Evolutionary conservation across 2,888 invertebrate species (phyloP), one percentile per base, ranked within the genome.

Genomic region (Euplexia lucipara): DNA sequence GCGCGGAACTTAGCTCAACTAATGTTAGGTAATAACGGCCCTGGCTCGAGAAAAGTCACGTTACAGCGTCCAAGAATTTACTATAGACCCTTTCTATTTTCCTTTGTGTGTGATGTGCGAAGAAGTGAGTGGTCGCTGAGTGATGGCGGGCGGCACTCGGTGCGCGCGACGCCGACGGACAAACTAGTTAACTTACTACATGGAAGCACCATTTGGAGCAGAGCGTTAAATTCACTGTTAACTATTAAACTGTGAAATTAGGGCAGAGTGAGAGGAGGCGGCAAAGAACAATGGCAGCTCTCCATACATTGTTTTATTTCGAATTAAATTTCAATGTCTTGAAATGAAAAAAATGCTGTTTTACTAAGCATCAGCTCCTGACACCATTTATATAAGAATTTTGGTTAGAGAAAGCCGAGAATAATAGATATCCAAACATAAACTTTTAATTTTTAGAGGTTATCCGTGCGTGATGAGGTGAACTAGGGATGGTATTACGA

Each of bases 171-270:
- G 6, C 4, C 14, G 10, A 14, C 22, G 22, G 9, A 12, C 12
- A 22, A 9, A 34, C 8, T 14, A 7, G 48, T 49, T 30, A 44
- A 44, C 52, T 35, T 37, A 12, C 26, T 30, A 53, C 60, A 53
- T 53, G 35, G 44, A 45, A 37, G 30, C 9, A 12, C 5, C 44
- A 52, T 52, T 53, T 45, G n/a, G n/a, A n/a, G n/a, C n/a, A 52
- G 53, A 44, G 26, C 7, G 44, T 30, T 12, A 32, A n/a, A 10
- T 30, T 9, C 18, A 3, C 18, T 34, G 26, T 2, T 5, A 22
- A 16, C 34, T 34, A 20, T 20, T 20, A 22, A 42, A 44, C 8
- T 56, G 20, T 16, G 1, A n/a, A 34, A 35, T 8, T 35, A 16
- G 12, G 20, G 32, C 42, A 54, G 41, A n/a, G 10, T n/a, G 42